phyloP scores from a whole-genome alignment of 1,140 invertebrate genomes.

The Magallana angulata region DNA sequence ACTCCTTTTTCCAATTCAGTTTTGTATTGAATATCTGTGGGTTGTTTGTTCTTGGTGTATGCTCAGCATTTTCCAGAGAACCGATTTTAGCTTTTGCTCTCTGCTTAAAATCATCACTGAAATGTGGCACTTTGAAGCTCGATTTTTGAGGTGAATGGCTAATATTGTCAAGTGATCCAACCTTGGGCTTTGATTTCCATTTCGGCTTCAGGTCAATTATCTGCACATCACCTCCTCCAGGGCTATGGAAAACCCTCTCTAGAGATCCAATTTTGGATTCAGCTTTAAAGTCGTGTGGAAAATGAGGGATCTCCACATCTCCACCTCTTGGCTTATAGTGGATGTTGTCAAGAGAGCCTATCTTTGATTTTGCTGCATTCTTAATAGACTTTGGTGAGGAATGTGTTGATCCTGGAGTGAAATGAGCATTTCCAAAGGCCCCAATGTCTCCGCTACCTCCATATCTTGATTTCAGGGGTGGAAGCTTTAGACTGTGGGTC shows the following conservation, averaged over 20 bases:
- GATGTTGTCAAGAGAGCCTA: constrained; percentile 86
- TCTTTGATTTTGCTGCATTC: constrained; percentile 71
- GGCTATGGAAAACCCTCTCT: constrained; percentile 70
- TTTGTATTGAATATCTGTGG: constrained; percentile 41
- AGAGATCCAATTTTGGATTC: constrained; percentile 69
- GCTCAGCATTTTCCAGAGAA: constrained; percentile 91
- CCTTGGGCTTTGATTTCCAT: constrained; percentile 85
- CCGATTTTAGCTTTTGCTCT: constrained; percentile 84
- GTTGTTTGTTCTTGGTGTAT: constrained; percentile 80
- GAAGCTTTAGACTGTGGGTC: constrained; percentile 66
- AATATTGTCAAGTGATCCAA: constrained; percentile 84
- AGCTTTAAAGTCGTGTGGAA: constrained; percentile 58
- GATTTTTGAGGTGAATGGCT: constrained; percentile 67
- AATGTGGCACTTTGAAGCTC: constrained; percentile 60
- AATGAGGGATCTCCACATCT: constrained; percentile 59
- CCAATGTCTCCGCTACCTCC: constrained; percentile 64
- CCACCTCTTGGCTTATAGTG: constrained; percentile 72
- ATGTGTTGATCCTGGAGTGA: constrained; percentile 70
- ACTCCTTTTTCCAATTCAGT: constrained; percentile 54
- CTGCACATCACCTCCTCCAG: constrained; percentile 70
- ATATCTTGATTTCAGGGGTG: constrained; percentile 55
- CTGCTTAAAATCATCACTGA: constrained; percentile 52
- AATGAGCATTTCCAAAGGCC: constrained; percentile 70
- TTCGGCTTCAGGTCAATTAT: constrained; percentile 84
- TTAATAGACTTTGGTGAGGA: constrained; percentile 82